These are phyloP conservation scores for Rotaria sp. DNA, from an alignment of 2,888 invertebrate genomes.

Conservation along the genomic window DNA sequence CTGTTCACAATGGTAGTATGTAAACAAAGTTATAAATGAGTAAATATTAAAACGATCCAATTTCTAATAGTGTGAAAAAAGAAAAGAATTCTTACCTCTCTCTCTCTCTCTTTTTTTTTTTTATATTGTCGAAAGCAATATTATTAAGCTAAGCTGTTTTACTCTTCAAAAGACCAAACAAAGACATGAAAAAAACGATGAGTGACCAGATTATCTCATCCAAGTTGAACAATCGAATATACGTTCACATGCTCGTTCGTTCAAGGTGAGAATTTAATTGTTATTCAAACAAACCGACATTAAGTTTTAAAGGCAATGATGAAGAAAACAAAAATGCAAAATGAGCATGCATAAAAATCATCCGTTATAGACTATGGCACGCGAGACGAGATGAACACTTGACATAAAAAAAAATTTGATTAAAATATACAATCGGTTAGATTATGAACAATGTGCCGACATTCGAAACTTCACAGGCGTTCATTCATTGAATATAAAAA, in stretches of 20 bases:
- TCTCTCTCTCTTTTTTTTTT: not conserved
- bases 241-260: not conserved
- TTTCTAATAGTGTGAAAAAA: not conserved
- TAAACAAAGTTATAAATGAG: not conserved
- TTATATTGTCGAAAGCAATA: not conserved
- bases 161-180: not conserved
- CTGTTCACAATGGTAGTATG: not conserved
- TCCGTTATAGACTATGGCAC: not conserved
- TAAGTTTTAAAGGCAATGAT: not conserved
- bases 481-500: not conserved
- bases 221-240: not conserved
- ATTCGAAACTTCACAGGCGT: not conserved
- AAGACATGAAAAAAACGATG: not conserved
- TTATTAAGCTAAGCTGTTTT: not conserved
- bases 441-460: slow-evolving; percentile 7
- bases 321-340: not conserved
- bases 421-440: not conserved
- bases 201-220: not conserved
- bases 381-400: not conserved
- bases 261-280: not conserved
- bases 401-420: slow-evolving; percentile 12
- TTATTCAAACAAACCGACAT: not conserved
- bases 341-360: not conserved
- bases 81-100: not conserved
- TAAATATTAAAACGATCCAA: not conserved